Base-by-base conservation (phyloP, 2,113 vertebrate species). In the Baryphthengus martii region DNA sequence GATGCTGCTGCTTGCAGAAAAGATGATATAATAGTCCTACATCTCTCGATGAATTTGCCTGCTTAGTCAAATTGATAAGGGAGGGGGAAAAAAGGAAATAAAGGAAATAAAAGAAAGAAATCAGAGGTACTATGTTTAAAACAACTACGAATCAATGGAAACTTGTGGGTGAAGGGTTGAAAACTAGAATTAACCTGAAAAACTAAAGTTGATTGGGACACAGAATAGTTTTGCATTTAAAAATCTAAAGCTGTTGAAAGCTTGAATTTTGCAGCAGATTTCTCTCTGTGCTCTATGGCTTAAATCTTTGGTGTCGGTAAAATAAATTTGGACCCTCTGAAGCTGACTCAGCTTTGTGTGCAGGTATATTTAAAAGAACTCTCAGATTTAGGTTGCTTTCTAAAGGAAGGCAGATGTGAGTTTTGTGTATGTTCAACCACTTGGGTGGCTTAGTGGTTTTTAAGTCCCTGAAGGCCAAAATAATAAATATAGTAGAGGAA, bases 381-480 rank as follows among this genome's bases (percentile, higher is more conserved):
- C 2, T 80, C 56, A 87, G 91, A 40, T 90, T 97, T 86, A 47
- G 89, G 93, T 92, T 94, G 76, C 87, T 89, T 39, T 83, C 29
- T 71, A 55, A 89, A 86, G 91, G 70, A 67, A 82, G 94, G 71
- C 95, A 96, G 90, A 96, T 95, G 96, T 78, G 95, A 89, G 80
- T 40, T 68, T 84, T 93, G 52, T 26, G 31, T 37, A 7, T 58
- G 13, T 70, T 94, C 81, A 91, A 24, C 96, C 50, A 56, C 73
- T 95, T 96, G 92, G 93, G 97, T 95, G 95, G 90, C 62, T 97
- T 77, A 47, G 94, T 82, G 91, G 88, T 97, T 97, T 97, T 97
- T 26, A 50, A 53, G 71, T 77, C 66, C 94, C 68, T 67, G 71
- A 95, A 74, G 92, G 71, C 88, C 71, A 61, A 79, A 90, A 67